Conservation (phyloP, 2,797 vertebrate genomes). For the Pachyuromys duprasi region DNA sequence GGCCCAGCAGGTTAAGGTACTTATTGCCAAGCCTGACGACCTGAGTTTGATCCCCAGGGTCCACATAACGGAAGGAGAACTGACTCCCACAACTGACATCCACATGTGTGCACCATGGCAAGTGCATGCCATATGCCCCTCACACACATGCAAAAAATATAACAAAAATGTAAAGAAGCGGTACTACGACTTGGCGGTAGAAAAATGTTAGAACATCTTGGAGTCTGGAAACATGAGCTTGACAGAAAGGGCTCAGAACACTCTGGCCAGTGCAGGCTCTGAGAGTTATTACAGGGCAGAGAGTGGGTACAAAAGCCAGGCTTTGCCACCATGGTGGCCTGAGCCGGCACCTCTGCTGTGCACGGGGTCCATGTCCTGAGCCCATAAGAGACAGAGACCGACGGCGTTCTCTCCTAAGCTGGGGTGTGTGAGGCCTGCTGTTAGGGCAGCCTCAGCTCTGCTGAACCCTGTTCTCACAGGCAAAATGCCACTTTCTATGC, state of each 20-base stretch:
- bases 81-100: background rate
- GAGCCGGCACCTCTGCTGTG: background rate
- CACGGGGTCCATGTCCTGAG: background rate
- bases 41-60: background rate
- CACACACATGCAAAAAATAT: background rate
- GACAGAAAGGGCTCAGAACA: background rate
- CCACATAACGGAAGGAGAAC: background rate
- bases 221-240: background rate
- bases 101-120: background rate
- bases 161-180: background rate
- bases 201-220: background rate
- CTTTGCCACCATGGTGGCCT: accelerated
- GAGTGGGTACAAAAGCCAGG: background rate
- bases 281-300: background rate
- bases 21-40: background rate
- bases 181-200: background rate
- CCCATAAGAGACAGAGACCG: background rate
- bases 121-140: background rate
- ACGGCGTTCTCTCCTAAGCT: background rate
- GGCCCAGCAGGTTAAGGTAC: background rate
- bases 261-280: background rate
- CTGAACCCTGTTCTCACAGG: accelerated
- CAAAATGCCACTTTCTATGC: background rate
- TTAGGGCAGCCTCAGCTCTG: background rate
- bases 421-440: background rate